phyloP scores from a whole-genome alignment of 2,888 invertebrate genomes.

The Icerya purchasi region DNA sequence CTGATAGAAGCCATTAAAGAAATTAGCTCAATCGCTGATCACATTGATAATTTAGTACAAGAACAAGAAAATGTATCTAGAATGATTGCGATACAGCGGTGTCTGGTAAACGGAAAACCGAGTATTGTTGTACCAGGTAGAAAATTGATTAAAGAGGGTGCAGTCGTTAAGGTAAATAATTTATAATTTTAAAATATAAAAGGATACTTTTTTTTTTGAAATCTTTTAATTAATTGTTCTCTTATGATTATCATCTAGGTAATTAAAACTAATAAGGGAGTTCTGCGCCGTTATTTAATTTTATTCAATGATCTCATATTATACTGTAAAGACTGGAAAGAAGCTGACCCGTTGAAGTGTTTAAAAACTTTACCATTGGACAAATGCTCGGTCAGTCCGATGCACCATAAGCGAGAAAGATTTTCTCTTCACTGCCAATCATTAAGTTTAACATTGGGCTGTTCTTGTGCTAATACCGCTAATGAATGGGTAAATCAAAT shows the following conservation, averaged over 20 bases:
- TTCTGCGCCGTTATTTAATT: slow-evolving; percentile 39
- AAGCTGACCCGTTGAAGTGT: slow-evolving; percentile 38
- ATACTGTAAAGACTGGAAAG: slow-evolving; percentile 42
- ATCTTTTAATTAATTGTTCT: no score
- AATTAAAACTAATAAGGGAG: slow-evolving; percentile 18
- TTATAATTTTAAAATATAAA: no score
- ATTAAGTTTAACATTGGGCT: slow-evolving; percentile 13
- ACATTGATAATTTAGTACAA: slow-evolving; percentile 48
- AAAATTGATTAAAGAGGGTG: slow-evolving; percentile 44
- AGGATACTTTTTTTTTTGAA: no score
- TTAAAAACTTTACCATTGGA: slow-evolving; percentile 45
- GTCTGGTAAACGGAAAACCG: slow-evolving; percentile 36
- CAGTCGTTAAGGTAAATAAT: slow-evolving; percentile 33
- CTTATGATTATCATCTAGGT: slow-evolving; percentile 18
- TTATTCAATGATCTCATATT: slow-evolving; percentile 50
- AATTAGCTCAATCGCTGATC: slow-evolving; percentile 42
- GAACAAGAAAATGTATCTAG: slow-evolving; percentile 49
- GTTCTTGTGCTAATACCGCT: slow-evolving; percentile 26
- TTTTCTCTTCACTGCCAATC: slow-evolving; percentile 36
- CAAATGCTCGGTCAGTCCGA: slow-evolving; percentile 38
- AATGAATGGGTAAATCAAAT: slow-evolving; percentile 35
- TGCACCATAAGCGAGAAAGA: slow-evolving; percentile 34
- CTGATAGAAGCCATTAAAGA: slow-evolving; percentile 43
- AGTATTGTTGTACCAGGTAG: slow-evolving; percentile 44
- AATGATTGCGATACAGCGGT: slow-evolving; percentile 42